Percentiles rank a stretch among this genome's conserved stretches.
phyloP scores from a whole-genome alignment of 2,888 invertebrate species.

The Chaitophorus viminalis region DNA sequence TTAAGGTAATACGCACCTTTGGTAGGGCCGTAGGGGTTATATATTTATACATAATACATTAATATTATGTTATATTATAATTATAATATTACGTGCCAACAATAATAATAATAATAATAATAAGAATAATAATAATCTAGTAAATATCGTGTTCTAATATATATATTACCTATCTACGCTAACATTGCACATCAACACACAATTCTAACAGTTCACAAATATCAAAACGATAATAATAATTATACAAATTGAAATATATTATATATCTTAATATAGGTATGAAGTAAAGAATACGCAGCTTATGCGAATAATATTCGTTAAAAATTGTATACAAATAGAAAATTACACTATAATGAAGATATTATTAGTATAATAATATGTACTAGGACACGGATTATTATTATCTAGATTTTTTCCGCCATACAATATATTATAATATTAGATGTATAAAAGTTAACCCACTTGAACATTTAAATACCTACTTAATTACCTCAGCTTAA shows the following conservation, averaged over 20 bases:
- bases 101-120: slow-evolving; percentile 13
- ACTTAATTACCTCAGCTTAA: neutral
- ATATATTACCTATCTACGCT: slow-evolving; percentile 24
- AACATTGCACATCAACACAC: slow-evolving; percentile 60
- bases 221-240: neutral
- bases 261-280: too few species aligned
- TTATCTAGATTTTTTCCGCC: neutral
- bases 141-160: slow-evolving; percentile 27
- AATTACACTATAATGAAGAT: slow-evolving; percentile 6
- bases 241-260: slow-evolving; percentile 42
- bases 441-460: neutral
- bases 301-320: slow-evolving; percentile 10
- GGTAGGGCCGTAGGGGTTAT: too few species aligned
- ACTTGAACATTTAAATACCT: neutral
- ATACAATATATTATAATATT: neutral
- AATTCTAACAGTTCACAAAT: slow-evolving; percentile 34
- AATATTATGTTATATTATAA: too few species aligned
- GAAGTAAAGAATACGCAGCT: slow-evolving; percentile 18
- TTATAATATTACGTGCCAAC: slow-evolving; percentile 16
- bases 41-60: too few species aligned
- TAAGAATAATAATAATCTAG: neutral
- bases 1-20: slow-evolving; percentile 23
- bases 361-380: neutral
- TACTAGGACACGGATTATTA: neutral
- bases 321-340: slow-evolving; percentile 29